Conservation (phyloP, 2,113 vertebrate genomes). For the Ploceus nigricollis region DNA sequence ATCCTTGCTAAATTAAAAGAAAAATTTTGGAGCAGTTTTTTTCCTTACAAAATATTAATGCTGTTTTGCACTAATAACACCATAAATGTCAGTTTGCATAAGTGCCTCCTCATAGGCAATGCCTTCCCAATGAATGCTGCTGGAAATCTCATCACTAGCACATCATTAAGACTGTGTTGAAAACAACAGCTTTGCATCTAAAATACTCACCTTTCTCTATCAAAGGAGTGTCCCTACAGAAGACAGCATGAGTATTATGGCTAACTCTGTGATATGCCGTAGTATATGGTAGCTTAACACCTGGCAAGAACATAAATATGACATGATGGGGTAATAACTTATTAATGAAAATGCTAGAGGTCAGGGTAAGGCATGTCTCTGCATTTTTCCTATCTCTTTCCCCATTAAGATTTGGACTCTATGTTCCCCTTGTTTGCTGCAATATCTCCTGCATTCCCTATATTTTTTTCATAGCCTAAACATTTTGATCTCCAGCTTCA, state of each 20-base stretch:
- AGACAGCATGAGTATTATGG: neutral
- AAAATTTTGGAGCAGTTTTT: neutral
- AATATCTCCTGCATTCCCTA: neutral
- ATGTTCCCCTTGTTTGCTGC: neutral
- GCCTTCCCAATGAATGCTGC: neutral
- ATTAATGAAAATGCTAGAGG: neutral
- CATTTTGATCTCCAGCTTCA: neutral
- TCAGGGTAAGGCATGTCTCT: neutral
- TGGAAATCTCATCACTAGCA: neutral
- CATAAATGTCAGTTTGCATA: neutral
- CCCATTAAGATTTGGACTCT: neutral
- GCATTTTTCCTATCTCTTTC: neutral
- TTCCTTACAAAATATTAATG: neutral
- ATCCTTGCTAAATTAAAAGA: neutral
- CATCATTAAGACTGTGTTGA: rapidly evolving
- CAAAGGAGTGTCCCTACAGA: neutral
- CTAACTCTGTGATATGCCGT: neutral
- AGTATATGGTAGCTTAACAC: neutral
- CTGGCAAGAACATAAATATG: neutral
- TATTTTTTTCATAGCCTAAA: neutral
- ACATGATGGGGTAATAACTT: neutral
- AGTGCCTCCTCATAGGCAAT: neutral
- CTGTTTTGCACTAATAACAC: neutral
- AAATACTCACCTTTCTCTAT: neutral
- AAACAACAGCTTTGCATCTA: neutral